Conservation (phyloP, 2,797 vertebrate genomes). For the Anomalospiza imberbis region DNA sequence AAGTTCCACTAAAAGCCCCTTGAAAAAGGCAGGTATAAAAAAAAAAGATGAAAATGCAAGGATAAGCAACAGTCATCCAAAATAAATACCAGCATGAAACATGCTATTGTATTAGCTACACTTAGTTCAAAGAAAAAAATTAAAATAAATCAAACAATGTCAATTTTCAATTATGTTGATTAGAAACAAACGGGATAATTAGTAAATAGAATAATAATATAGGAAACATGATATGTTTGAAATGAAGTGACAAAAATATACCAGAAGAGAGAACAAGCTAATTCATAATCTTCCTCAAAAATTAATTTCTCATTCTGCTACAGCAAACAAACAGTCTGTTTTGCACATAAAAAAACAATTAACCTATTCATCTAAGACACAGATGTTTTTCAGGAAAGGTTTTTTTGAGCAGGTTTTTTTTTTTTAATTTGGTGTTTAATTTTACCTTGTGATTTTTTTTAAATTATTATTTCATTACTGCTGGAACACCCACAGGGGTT, state of each 20-base stretch:
- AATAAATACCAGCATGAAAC: background rate
- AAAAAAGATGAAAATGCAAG: background rate
- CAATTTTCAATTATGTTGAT: slow-evolving; percentile 21
- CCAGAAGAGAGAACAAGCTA: background rate
- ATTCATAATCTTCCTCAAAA: slow-evolving; percentile 12
- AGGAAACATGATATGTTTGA: background rate
- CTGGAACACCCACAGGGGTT: no score
- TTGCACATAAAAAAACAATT: background rate
- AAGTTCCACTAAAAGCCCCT: background rate
- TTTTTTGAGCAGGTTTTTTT: background rate
- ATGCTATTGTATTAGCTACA: background rate
- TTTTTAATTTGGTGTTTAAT: background rate
- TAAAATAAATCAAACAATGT: background rate
- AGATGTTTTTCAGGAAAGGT: background rate
- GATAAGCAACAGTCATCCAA: fast-evolving
- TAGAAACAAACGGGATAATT: slow-evolving; percentile 20
- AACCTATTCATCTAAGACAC: background rate
- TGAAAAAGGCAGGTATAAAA: background rate
- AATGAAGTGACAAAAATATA: slow-evolving; percentile 22
- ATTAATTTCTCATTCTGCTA: background rate
- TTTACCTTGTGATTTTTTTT: background rate
- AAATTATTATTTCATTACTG: background rate
- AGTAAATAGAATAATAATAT: slow-evolving; percentile 29
- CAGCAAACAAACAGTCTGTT: background rate
- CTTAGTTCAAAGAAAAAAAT: background rate